Conservation (phyloP, 2,888 invertebrate genomes). For the Camponotus fellah region DNA sequence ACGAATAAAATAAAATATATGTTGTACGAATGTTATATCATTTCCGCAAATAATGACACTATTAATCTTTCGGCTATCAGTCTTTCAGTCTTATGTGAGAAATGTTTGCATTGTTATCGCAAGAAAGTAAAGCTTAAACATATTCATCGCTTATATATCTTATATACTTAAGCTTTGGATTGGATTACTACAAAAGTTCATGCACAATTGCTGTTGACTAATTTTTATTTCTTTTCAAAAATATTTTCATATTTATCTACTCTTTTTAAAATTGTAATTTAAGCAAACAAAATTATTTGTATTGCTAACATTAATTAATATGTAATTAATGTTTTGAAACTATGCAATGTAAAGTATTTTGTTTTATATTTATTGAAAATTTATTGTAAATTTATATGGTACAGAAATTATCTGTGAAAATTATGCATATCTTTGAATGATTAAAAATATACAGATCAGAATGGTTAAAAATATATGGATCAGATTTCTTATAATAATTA, state of each 20-base stretch:
- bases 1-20: constrained; percentile 19
- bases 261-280: background rate
- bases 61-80: constrained; percentile 56
- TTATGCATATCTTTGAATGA: background rate
- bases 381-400: background rate
- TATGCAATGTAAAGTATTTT: background rate
- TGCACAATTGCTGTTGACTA: background rate
- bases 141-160: too few relatives aligned
- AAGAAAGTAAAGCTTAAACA: constrained; percentile 7
- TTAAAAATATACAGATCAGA: background rate
- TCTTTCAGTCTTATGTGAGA: constrained; percentile 31
- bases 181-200: constrained; percentile 8
- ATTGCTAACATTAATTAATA: background rate
- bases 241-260: background rate
- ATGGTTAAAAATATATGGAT: background rate
- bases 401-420: background rate
- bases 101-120: constrained; percentile 24
- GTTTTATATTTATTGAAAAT: background rate
- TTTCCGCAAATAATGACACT: constrained; percentile 32
- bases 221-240: background rate
- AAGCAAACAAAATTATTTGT: background rate
- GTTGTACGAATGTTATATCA: constrained; percentile 36
- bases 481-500: background rate
- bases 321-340: background rate
- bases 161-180: constrained; percentile 38